phyloP scores from a whole-genome alignment of 2,113 vertebrate species.

The Anguilla rostrata region DNA sequence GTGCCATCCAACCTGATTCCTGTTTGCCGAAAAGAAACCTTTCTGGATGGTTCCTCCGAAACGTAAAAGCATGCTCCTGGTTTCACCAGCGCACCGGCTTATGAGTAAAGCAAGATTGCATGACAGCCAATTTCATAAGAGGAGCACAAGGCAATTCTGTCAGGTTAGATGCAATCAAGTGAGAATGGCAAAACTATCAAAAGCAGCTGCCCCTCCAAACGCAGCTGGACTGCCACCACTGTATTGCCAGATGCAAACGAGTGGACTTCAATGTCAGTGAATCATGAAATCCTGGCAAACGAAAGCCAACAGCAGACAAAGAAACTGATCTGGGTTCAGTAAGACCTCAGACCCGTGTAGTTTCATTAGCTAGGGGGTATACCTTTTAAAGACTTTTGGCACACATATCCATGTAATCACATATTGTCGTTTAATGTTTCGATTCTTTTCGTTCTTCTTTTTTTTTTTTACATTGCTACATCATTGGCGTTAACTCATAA shows the following conservation, averaged over 20 bases:
- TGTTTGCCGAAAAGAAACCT: not conserved
- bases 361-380: not conserved
- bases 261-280: not conserved
- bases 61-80: too few relatives aligned
- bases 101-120: too few relatives aligned
- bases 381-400: not conserved
- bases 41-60: not conserved
- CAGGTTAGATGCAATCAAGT: not conserved
- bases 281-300: not conserved
- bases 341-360: not conserved
- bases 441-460: constrained; percentile 16
- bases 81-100: too few relatives aligned
- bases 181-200: too few relatives aligned
- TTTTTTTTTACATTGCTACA: constrained; percentile 69
- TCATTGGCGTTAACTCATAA: constrained; percentile 57
- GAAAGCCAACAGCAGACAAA: not conserved
- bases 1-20: not conserved
- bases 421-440: constrained; percentile 32
- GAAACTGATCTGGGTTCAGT: not conserved
- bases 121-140: not conserved
- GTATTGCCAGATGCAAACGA: not conserved
- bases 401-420: constrained; percentile 6
- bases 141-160: not conserved
- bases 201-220: not conserved
- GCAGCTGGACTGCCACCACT: not conserved